These are phyloP conservation scores for Ophiothrix spiculata DNA, from an alignment of 35 echinoderm and acorn worm genomes.

Conservation along the genomic window DNA sequence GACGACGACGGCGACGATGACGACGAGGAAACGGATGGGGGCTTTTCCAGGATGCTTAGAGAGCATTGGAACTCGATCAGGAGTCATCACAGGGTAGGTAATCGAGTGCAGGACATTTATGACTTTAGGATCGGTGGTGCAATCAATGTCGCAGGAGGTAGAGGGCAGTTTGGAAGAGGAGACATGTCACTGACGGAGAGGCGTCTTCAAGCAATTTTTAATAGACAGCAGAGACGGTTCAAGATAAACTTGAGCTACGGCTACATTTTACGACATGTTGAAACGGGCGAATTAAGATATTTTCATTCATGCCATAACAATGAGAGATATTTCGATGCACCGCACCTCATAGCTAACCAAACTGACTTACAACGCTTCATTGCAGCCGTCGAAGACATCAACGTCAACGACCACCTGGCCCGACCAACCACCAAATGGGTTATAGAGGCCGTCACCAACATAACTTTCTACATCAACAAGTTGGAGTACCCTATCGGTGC, in stretches of 20 bases:
- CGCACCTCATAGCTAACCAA: not conserved
- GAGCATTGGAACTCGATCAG: not conserved
- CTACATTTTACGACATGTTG: not conserved
- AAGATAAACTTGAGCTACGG: conserved; percentile 1
- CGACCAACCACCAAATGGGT: conserved; percentile 18
- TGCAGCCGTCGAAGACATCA: not conserved
- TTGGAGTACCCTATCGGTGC: not conserved
- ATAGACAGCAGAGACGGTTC: not conserved
- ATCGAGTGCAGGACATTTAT: not conserved
- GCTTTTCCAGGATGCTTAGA: not conserved
- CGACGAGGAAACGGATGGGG: not conserved
- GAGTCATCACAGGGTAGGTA: not conserved
- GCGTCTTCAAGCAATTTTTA: not conserved
- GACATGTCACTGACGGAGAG: not conserved
- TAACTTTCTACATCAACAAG: conserved; percentile 6
- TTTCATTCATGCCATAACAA: conserved; percentile 6
- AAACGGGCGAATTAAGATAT: conserved; percentile 22
- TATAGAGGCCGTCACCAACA: not conserved
- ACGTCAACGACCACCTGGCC: not conserved
- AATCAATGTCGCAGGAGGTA: not conserved
- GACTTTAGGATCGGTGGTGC: not conserved
- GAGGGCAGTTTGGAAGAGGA: not conserved
- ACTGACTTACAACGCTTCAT: not conserved
- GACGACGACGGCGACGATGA: not conserved
- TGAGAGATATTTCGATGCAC: not conserved